phyloP scores from a whole-genome alignment of 2,888 invertebrate species.

The Malacosoma neustria region DNA sequence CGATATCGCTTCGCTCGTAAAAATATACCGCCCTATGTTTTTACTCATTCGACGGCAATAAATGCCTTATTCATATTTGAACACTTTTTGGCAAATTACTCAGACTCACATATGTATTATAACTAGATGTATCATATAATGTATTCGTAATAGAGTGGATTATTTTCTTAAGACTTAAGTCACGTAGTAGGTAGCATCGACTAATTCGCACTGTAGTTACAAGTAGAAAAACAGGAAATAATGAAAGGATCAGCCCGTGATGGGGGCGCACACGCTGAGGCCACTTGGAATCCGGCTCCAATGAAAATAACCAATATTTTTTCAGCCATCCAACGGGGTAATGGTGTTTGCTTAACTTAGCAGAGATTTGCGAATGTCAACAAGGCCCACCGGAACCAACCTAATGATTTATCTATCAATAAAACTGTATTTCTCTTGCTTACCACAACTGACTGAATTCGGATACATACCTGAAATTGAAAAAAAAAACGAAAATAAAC shows the following conservation, averaged over 20 bases:
- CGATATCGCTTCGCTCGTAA: not conserved
- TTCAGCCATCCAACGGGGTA: not conserved
- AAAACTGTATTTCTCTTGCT: not conserved
- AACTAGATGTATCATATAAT: too few relatives aligned
- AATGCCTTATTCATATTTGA: not conserved
- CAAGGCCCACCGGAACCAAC: too few relatives aligned
- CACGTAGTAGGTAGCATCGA: too few relatives aligned
- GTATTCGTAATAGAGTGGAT: too few relatives aligned
- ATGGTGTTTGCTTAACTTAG: not conserved
- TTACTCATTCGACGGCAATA: not conserved
- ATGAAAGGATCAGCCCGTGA: too few relatives aligned
- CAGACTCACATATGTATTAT: too few relatives aligned
- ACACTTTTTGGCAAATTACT: not conserved
- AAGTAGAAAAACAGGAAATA: too few relatives aligned
- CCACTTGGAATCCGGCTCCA: not conserved
- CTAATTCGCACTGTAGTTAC: too few relatives aligned
- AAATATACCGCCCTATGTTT: not conserved
- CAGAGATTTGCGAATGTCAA: not conserved
- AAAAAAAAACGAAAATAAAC: not conserved
- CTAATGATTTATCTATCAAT: not conserved
- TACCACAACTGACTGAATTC: not conserved
- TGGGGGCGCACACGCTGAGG: too few relatives aligned
- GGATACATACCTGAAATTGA: not conserved
- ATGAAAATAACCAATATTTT: not conserved
- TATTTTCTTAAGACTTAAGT: too few relatives aligned